Evolutionary conservation across 1,140 invertebrate species (phyloP).

Genomic region (Zophobas morio): DNA sequence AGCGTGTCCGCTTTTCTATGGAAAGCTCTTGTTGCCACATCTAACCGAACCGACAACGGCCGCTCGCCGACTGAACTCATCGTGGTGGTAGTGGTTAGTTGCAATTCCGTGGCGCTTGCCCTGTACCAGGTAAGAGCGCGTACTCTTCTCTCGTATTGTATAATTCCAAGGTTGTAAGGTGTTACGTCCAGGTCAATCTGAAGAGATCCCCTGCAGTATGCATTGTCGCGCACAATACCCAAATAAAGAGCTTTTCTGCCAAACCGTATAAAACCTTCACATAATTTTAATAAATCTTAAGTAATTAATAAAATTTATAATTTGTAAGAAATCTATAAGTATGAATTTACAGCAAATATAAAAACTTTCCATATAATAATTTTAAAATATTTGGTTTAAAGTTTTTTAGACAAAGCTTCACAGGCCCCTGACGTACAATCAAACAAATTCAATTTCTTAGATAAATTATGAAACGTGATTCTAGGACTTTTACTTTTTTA

Average conservation of each 20-base stretch:
- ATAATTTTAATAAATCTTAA: too few species aligned
- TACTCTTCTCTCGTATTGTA: constrained; percentile 33
- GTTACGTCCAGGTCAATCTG: background rate
- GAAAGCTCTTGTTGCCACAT: constrained; percentile 7
- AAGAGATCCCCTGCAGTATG: constrained; percentile 7
- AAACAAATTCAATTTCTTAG: too few species aligned
- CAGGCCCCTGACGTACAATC: too few species aligned
- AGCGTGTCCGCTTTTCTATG: constrained; percentile 4
- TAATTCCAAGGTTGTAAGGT: constrained; percentile 23
- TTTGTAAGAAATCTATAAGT: too few species aligned
- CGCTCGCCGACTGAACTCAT: constrained; percentile 45
- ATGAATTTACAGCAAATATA: too few species aligned
- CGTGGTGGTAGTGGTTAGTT: constrained; percentile 39
- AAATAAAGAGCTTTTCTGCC: background rate
- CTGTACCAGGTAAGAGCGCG: constrained; percentile 43
- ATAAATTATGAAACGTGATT: too few species aligned
- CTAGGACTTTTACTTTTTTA: too few species aligned
- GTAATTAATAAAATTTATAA: too few species aligned
- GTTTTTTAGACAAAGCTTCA: too few species aligned
- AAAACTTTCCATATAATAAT: too few species aligned
- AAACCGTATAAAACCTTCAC: too few species aligned
- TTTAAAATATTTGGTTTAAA: too few species aligned
- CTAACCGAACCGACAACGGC: constrained; percentile 20
- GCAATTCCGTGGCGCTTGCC: constrained; percentile 48
- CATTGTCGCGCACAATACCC: background rate